Percentiles rank a stretch among this genome's conserved stretches.
Evolutionary conservation across 2,113 vertebrate species (phyloP).

Genomic region (Bubalus kerabau): DNA sequence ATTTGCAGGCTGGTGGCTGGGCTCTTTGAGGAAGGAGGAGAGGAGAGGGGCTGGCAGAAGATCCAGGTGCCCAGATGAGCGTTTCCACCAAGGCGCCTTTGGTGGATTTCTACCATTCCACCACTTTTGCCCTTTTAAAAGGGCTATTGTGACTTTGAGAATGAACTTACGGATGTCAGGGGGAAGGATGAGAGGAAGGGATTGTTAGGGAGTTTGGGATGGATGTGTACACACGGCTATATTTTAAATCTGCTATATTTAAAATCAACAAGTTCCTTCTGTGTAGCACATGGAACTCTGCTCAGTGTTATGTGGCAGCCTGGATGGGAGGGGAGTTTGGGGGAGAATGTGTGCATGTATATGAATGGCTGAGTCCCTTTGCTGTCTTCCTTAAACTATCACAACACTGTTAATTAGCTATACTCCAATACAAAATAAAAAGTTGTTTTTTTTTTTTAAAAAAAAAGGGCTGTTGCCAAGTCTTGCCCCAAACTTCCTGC

Average conservation of each 20-base stretch:
- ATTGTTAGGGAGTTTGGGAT: not conserved
- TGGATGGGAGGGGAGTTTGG: not conserved
- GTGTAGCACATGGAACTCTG: not conserved
- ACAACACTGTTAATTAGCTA: not conserved
- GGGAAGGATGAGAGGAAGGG: not conserved
- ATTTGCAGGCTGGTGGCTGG: not conserved
- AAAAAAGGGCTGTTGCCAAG: not conserved
- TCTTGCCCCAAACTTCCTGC: not conserved
- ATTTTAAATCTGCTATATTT: not conserved
- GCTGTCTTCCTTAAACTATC: not conserved
- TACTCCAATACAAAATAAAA: not conserved
- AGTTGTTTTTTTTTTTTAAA: accelerated
- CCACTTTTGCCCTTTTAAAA: not conserved
- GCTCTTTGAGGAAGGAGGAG: not conserved
- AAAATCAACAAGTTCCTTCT: not conserved
- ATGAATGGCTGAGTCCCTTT: not conserved
- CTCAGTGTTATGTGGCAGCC: not conserved
- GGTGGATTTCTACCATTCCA: not conserved
- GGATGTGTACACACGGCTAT: not conserved
- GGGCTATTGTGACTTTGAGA: not conserved
- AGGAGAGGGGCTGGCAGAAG: not conserved
- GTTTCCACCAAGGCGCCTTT: not conserved
- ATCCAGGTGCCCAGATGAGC: not conserved
- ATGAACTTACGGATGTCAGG: not conserved
- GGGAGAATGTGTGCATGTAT: not conserved